Conservation (phyloP, 2,797 vertebrate genomes). For the Hippoglossus hippoglossus region DNA sequence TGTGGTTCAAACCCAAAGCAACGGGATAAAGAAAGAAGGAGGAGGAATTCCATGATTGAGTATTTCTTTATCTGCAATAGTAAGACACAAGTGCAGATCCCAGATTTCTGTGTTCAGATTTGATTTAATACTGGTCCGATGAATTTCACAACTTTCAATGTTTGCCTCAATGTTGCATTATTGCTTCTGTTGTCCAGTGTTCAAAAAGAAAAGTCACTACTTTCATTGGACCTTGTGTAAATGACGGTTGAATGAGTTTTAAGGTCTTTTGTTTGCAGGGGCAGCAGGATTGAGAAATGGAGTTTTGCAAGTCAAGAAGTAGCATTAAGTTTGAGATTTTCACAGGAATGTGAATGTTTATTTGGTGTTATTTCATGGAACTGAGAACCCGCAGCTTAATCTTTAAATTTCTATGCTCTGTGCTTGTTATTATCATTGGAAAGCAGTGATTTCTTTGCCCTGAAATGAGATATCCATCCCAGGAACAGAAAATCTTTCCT, state of each 20-base stretch:
- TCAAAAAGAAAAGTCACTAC: background rate
- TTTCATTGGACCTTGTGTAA: slow-evolving; percentile 2
- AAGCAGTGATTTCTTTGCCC: background rate
- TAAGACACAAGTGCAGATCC: too few relatives aligned
- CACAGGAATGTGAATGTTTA: slow-evolving; percentile 11
- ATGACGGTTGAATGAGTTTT: background rate
- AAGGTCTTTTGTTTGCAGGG: slow-evolving; percentile 25
- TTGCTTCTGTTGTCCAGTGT: background rate
- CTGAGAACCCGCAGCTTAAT: slow-evolving; percentile 16
- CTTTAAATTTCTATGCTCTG: background rate
- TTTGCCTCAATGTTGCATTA: background rate
- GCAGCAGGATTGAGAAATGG: background rate
- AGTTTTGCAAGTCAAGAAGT: slow-evolving; percentile 14
- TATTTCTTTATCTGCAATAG: background rate
- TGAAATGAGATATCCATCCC: slow-evolving; percentile 22
- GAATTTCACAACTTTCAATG: background rate
- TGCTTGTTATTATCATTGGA: slow-evolving; percentile 25
- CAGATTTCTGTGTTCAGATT: too few relatives aligned
- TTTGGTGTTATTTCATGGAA: slow-evolving; percentile 28
- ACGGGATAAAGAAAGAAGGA: background rate
- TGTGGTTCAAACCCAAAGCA: slow-evolving; percentile 2
- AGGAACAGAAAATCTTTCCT: slow-evolving; percentile 5
- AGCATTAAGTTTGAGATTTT: slow-evolving; percentile 26
- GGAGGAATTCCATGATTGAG: background rate
- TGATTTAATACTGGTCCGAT: too few relatives aligned